Evolutionary conservation across 2,888 invertebrate species (phyloP), one percentile per base, ranked within the genome.

Genomic region (Cataglyphis albicans): DNA sequence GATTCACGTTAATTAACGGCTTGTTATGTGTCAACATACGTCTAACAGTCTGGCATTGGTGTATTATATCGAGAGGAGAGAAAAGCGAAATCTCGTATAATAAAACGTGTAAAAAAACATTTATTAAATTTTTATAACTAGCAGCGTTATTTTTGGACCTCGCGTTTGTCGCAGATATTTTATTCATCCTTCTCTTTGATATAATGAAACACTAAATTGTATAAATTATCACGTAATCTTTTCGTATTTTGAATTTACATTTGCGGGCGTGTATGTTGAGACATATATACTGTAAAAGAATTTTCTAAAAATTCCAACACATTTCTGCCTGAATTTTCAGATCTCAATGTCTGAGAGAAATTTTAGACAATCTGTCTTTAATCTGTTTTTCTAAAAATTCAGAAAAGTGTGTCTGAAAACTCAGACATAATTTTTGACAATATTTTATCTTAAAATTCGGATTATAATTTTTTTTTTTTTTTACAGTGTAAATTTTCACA

Each of bases 1-100:
- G 57, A 80, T 80, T 12, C n/a, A 12, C 41, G 74, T 59, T 80
- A 80, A 80, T 78, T 78, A 72, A 68, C 41, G 70, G 29, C 57
- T 78, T 41, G 70, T 78, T 78, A 59, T 44, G 44, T 52, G 25
- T 1, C 25, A 25, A 59, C 25, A 44, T 35, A 38, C 73, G 59
- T n/a, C 29, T 32, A 29, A 25, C 41, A n/a, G 67, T 7, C 29
- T 18, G 18, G 29, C n/a, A 38, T 57, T 70, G 41, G 7, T 3
- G 4, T 35, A 57, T 55, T 7, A 29, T 67, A 55, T 55, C 52
- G n/a, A 48, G 15, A 63, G 29, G 7, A 29, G n/a, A 48, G 52
- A 55, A 5, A 4, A 35, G 10, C 32, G 48, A 21, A 21, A 35
- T 64, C 6, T 48, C 21, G 18, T n/a, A 12, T 65, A 65, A 75